phyloP scores from a whole-genome alignment of 1,140 invertebrate genomes.

The Rhynchophorus ferrugineus region DNA sequence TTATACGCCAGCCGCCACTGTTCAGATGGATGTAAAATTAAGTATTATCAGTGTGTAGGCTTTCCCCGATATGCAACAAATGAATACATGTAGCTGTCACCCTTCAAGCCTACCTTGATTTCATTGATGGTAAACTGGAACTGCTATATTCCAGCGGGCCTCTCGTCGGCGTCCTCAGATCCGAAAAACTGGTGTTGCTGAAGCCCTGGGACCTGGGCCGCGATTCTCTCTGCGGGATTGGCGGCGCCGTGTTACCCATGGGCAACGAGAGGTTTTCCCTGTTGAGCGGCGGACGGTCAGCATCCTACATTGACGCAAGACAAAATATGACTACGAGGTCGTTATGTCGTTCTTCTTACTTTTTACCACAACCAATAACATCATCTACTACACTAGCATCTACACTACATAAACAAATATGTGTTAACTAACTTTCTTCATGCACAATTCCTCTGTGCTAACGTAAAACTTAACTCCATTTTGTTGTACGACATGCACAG shows the following conservation, averaged over 20 bases:
- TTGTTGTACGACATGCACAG: neutral
- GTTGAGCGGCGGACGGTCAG: slow-evolving; percentile 23
- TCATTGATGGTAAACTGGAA: slow-evolving; percentile 40
- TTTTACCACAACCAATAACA: neutral
- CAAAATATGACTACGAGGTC: neutral
- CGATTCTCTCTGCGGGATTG: slow-evolving; percentile 51
- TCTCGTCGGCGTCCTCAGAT: slow-evolving; percentile 38
- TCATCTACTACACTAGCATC: neutral
- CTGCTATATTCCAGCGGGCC: slow-evolving; percentile 37
- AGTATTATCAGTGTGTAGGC: too few species aligned
- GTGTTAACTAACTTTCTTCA: slow-evolving; percentile 8
- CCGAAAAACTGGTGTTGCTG: slow-evolving; percentile 35
- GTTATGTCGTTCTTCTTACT: neutral
- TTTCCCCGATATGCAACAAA: too few species aligned
- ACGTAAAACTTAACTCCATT: slow-evolving; percentile 8
- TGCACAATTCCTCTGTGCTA: slow-evolving; percentile 3
- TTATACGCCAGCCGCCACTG: too few species aligned
- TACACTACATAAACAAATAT: neutral
- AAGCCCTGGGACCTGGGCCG: slow-evolving; percentile 51
- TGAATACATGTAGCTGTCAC: too few species aligned
- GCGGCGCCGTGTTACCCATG: slow-evolving; percentile 42
- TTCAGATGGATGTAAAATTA: too few species aligned
- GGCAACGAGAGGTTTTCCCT: slow-evolving; percentile 38
- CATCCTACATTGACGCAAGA: slow-evolving; percentile 19
- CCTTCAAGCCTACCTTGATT: slow-evolving; percentile 10